A percentile compares a stretch with the other conserved stretches of the same genome.
These are phyloP conservation scores for Orthochromis malagaraziensis DNA, from an alignment of 2,113 vertebrate species.

Conservation along the genomic window DNA sequence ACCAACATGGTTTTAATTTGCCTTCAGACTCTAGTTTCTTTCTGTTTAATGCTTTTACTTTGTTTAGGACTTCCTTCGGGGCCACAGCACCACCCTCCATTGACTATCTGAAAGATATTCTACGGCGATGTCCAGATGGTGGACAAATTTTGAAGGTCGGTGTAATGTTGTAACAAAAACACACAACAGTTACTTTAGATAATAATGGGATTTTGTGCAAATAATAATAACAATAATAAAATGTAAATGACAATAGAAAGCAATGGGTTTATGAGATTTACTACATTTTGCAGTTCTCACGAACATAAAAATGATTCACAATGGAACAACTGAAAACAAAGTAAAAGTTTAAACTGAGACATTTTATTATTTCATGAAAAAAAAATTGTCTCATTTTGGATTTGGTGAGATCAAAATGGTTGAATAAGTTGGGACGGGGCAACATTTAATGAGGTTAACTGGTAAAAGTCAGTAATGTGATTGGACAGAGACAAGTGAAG, in stretches of 20 bases:
- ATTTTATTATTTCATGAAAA: not conserved
- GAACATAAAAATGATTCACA: not conserved
- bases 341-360: not conserved
- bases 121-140: not conserved
- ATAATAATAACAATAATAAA: not conserved
- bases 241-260: not conserved
- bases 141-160: not conserved
- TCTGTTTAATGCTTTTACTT: not conserved
- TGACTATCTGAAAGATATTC: not conserved
- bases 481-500: not conserved
- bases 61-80: not conserved
- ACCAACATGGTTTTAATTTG: not conserved
- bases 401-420: not conserved
- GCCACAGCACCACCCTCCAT: not conserved
- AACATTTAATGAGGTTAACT: not conserved
- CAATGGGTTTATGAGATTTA: accelerated
- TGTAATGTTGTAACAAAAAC: not conserved
- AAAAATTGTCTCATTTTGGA: not conserved
- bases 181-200: not conserved
- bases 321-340: not conserved
- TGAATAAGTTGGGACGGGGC: accelerated
- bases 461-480: not conserved
- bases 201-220: not conserved
- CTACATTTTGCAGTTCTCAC: not conserved
- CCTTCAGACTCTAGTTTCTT: not conserved